Evolutionary conservation across 2,113 vertebrate genomes (phyloP), one percentile per base, ranked within the genome.

Genomic region (Psittacula cyanocephala): DNA sequence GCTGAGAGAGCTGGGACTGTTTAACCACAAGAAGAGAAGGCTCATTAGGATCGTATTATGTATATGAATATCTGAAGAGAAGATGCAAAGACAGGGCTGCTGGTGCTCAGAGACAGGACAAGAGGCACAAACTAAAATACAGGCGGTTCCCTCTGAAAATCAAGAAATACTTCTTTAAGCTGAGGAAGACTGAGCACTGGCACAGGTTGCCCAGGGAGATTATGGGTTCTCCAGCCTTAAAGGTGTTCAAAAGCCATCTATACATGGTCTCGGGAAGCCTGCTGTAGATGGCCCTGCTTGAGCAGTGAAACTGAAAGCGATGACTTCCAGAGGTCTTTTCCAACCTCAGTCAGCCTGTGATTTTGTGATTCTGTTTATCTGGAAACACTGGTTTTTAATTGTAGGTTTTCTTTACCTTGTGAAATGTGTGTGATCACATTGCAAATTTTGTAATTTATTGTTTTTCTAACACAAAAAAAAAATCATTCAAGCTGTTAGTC

Each of bases 21-120:
- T 68, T 33, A 39, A 6, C 9, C 28, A 50, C 24, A 43, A 29
- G 22, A 29, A 76, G 7, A 59, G 50, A 63, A 13, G 24, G 7
- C 2, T 65, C 0, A 0, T 6, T n/a, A 10, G 2, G 6, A n/a
- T 29, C 7, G 81, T 16, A 37, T 28, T 11, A 17, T n/a, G 14
- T n/a, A 27, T 15, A 39, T 10, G 69, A 64, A 72, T 19, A 16
- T 1, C 9, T 28, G 27, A 49, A 74, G 7, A 6, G 4, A 81
- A 55, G 9, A 6, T 24, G 7, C 7, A 49, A 68, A 13, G 10
- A 20, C 8, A 68, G 11, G 64, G 11, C 4, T 1, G 2, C 27
- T 28, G 7, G 6, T 41, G 10, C 2, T 4, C 31, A 20, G 10
- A 41, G 9, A 33, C 31, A 37, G 19, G 6, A 60, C 14, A 59